Conservation (phyloP, 2,797 vertebrate genomes). For the Tapera naevia region DNA sequence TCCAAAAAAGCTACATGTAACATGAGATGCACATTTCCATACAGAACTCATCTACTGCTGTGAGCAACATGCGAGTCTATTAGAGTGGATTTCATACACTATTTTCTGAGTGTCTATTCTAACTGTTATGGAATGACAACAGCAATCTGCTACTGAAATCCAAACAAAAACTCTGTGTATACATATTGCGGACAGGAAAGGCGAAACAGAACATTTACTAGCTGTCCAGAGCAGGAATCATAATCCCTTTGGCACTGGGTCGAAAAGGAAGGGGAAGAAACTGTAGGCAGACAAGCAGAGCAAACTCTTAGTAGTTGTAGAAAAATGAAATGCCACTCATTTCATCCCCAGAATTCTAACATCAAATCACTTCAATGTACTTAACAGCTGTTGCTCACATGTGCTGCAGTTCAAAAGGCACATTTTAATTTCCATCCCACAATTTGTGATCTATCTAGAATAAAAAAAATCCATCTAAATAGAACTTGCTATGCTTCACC, state of each 20-base stretch:
- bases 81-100: neutral
- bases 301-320: neutral
- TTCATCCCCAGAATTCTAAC: neutral
- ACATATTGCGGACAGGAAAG: neutral
- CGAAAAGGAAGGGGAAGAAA: neutral
- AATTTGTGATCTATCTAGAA: neutral
- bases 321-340: neutral
- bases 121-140: neutral
- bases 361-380: neutral
- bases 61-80: neutral
- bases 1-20: neutral
- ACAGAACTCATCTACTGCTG: neutral
- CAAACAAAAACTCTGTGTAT: neutral
- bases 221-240: neutral
- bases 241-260: neutral
- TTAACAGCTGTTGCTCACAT: accelerated
- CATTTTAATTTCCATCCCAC: neutral
- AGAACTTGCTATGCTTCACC: neutral
- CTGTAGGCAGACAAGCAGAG: neutral
- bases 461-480: neutral
- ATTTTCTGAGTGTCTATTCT: neutral
- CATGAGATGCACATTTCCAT: neutral
- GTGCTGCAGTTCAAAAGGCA: neutral
- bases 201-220: neutral
- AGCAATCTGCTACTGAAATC: neutral